These are phyloP conservation scores for Callipepla squamata DNA, from an alignment of 2,113 vertebrate genomes.

Conservation along the genomic window DNA sequence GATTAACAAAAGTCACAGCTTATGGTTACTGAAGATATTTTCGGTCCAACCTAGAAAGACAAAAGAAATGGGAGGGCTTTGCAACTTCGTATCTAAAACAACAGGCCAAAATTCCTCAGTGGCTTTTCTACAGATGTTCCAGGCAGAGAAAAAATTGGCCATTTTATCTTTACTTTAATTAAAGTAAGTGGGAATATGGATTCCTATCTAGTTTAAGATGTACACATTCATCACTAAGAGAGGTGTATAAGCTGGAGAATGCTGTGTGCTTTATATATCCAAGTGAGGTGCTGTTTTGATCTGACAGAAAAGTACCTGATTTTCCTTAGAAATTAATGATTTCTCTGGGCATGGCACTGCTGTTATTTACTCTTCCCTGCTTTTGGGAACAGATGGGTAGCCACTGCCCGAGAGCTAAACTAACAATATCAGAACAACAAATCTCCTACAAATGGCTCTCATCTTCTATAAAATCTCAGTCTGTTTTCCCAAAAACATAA, in stretches of 20 bases:
- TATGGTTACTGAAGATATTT: neutral
- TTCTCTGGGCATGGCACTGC: neutral
- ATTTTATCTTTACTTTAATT: neutral
- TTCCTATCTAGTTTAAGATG: neutral
- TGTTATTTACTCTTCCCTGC: neutral
- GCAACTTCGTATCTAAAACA: slow-evolving; percentile 21
- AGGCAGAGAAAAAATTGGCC: neutral
- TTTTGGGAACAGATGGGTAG: neutral
- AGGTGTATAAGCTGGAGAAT: neutral
- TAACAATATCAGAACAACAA: neutral
- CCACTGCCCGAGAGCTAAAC: rapidly evolving
- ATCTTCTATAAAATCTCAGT: neutral
- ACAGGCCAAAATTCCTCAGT: neutral
- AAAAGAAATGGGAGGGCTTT: neutral
- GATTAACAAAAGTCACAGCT: neutral
- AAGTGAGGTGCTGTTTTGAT: neutral
- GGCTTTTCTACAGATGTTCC: slow-evolving; percentile 8
- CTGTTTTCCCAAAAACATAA: neutral
- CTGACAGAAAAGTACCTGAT: neutral
- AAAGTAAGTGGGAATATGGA: neutral
- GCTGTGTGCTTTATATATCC: neutral
- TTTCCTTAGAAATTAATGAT: neutral
- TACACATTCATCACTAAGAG: neutral
- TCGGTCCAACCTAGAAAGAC: neutral
- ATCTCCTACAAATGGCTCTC: neutral